Base-by-base conservation (phyloP, 2,888 invertebrate genomes). In the Eupithecia inturbata region DNA sequence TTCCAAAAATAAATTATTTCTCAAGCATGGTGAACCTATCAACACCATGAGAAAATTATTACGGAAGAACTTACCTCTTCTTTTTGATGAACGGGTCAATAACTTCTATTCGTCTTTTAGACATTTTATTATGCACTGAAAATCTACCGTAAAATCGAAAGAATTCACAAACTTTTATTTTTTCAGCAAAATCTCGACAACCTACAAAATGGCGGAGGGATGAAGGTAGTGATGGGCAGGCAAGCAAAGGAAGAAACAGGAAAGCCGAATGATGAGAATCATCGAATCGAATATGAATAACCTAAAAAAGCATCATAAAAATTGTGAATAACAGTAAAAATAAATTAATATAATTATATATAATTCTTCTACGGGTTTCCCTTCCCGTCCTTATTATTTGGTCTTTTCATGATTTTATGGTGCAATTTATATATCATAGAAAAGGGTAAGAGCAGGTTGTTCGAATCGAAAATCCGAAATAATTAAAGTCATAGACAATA, bases 91-190 rank as follows among this genome's bases (percentile, higher is more conserved):
- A 97, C 5, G 98, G 97, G 87, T 98, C 98, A 85, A 97, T 95
- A 78, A 98, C 97, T 95, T 98, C 98, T 87, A 98, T 97, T 88
- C 98, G 96, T 83, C 98, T 95, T 90, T 98, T 98, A 66, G 97
- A 97, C 98, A 98, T 97, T 77, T 79, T 85, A 74, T 68, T 81
- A 75, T 80, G 81, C 76, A 83, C 86, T 86, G 84, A 62, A 91
- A 83, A 82, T 86, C 12, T 26, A 12, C 53, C 22, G 57, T 22
- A 49, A 49, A 83, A 75, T 75, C 82, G 73, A 76, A 84, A 84
- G 87, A 83, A 82, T 82, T 78, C 75, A 74, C 63, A 74, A 36
- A 85, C 81, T 84, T 84, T 78, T 78, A 16, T 64, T 22, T 31
- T 33, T 60, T 63, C 79, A 82, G 82, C 77, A 86, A 85, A 86